Evolutionary conservation across 92 coral and sea anemone species (phyloP).

Genomic region (Bergia puertoricense): DNA sequence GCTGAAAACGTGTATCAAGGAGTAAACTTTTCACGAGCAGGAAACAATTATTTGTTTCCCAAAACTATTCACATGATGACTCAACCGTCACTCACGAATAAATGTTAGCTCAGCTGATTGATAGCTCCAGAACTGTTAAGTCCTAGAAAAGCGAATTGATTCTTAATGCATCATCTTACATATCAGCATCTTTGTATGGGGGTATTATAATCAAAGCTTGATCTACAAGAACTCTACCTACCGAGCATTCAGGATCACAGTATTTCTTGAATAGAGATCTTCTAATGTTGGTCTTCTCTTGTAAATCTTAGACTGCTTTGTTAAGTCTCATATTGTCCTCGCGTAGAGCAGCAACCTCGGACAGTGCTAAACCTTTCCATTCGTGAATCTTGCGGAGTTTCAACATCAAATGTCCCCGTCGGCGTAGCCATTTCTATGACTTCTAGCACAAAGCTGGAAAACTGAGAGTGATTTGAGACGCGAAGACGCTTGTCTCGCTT

Average conservation of each 20-base stretch:
- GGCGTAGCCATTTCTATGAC: constrained; percentile 12
- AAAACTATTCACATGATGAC: constrained; percentile 9
- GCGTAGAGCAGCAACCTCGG: not conserved
- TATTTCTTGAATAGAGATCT: not conserved
- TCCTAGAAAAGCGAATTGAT: not conserved
- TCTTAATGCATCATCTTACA: not conserved
- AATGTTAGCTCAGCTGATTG: constrained; percentile 7
- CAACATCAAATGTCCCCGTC: constrained; percentile 9
- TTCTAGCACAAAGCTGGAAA: constrained; percentile 13
- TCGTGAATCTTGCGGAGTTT: constrained; percentile 5
- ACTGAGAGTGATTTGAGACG: constrained; percentile 8
- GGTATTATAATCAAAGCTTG: constrained; percentile 9
- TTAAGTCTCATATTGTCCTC: constrained; percentile 10
- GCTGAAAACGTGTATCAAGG: not conserved
- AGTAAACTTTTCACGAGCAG: constrained; percentile 10
- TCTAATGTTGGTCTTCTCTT: not conserved
- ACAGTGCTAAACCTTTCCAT: not conserved
- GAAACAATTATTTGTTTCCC: constrained; percentile 1
- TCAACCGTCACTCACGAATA: constrained; percentile 5
- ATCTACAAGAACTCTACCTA: constrained; percentile 13
- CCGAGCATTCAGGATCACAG: constrained; percentile 10
- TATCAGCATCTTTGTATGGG: constrained; percentile 13
- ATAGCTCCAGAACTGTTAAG: constrained; percentile 11
- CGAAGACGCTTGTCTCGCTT: constrained; percentile 26
- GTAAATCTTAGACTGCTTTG: not conserved